Evolutionary conservation across 2,888 invertebrate species (phyloP), one percentile per base, ranked within the genome.

Genomic region (Cabera pusaria): DNA sequence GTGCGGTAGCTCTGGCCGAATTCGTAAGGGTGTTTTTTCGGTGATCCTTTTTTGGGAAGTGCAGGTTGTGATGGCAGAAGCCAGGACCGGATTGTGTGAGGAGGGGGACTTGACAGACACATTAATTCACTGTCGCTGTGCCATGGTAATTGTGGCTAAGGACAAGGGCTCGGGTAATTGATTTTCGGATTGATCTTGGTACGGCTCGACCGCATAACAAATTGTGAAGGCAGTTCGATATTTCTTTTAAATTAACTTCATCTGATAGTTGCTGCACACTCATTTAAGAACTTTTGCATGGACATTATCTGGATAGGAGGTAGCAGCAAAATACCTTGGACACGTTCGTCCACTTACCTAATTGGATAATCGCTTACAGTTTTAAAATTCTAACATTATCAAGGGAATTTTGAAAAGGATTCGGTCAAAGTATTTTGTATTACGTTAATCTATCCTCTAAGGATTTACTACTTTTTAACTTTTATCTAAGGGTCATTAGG

Each of bases 401-500:
- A 14, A 5, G 26, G 7, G 26, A 34, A 44, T 38, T 32, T 27
- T 8, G 19, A 39, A 26, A 36, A 6, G 5, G 1, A 34, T 26
- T 18, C 14, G 21, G 20, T n/a, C n/a, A 39, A 44, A 33, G 41
- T 29, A 21, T 8, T 33, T 42, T 38, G n/a, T 35, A 42, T 40
- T 38, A 35, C 8, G 7, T 34, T 29, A 36, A 45, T 40, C 48
- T 41, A 29, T 36, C 39, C 39, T 44, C 44, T 49, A 40, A 45
- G 21, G 33, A 14, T 19, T 2, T 6, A 6, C 8, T 5, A 16
- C 16, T 39, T 42, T n/a, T n/a, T n/a, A n/a, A n/a, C n/a, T n/a
- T n/a, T n/a, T n/a, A 42, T 46, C 44, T 25, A 18, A 12, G 34
- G 32, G 55, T 56, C 58, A 62, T 64, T 61, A 61, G 53, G 12